These are phyloP conservation scores for Ochropleura leucogaster DNA, from an alignment of 2,888 invertebrate species.

Conservation along the genomic window DNA sequence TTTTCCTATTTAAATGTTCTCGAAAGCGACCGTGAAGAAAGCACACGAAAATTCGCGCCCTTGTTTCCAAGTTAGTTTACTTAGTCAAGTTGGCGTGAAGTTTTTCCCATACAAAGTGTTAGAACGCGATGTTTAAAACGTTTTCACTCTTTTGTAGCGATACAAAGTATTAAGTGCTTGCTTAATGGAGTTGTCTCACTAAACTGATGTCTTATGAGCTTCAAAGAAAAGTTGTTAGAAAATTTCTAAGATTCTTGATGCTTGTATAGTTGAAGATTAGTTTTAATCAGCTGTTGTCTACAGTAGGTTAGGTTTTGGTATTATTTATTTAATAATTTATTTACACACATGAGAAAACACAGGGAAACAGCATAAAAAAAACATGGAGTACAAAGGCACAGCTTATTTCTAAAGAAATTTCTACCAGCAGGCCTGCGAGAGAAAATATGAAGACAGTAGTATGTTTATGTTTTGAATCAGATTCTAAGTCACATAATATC, in stretches of 20 bases:
- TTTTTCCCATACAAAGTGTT: slow-evolving; percentile 36
- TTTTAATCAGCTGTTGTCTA: background rate
- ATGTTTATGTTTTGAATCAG: too few species aligned
- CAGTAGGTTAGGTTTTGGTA: too few species aligned
- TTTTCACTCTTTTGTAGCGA: slow-evolving; percentile 57
- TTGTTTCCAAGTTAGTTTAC: slow-evolving; percentile 14
- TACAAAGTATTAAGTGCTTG: slow-evolving; percentile 53
- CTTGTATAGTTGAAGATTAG: background rate
- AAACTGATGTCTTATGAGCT: slow-evolving; percentile 20
- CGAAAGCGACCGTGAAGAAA: slow-evolving; percentile 19
- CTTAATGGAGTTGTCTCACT: slow-evolving; percentile 41
- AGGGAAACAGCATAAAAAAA: too few species aligned
- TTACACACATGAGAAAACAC: too few species aligned
- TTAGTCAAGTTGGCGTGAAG: slow-evolving; percentile 8
- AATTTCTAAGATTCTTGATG: slow-evolving; percentile 39
- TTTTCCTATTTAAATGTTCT: background rate
- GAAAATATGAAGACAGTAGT: too few species aligned
- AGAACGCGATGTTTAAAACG: slow-evolving; percentile 51
- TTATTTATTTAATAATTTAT: too few species aligned
- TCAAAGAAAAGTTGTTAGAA: slow-evolving; percentile 41
- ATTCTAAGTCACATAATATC: too few species aligned
- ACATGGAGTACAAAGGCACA: too few species aligned
- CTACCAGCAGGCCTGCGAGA: too few species aligned
- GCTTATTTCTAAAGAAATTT: too few species aligned
- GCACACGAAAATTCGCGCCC: slow-evolving; percentile 29